These are phyloP conservation scores for Epinephelus lanceolatus DNA, from an alignment of 2,113 vertebrate genomes.

Conservation along the genomic window DNA sequence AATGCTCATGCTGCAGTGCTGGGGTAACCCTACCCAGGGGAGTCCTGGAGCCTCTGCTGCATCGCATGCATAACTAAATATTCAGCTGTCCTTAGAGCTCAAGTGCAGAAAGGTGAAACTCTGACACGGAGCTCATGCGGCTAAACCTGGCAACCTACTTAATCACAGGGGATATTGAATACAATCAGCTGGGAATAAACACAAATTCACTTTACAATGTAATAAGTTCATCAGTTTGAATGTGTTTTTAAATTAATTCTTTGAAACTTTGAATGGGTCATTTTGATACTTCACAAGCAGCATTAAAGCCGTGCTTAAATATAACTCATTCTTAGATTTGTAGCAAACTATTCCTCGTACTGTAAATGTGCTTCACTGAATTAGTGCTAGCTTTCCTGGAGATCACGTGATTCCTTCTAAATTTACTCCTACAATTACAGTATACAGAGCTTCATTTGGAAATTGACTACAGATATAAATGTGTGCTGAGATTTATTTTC, in stretches of 20 bases:
- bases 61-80: conserved; percentile 45
- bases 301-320: neutral
- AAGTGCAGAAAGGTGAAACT: conserved; percentile 65
- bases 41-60: conserved; percentile 42
- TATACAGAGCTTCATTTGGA: neutral
- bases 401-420: neutral
- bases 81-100: conserved; percentile 76
- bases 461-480: neutral
- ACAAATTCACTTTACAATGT: neutral
- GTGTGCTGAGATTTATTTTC: neutral
- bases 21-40: conserved; percentile 65
- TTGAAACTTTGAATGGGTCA: neutral
- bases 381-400: neutral
- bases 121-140: conserved; percentile 23
- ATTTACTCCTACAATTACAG: conserved; percentile 1
- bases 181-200: neutral
- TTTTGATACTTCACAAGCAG: neutral
- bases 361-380: neutral
- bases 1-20: conserved; percentile 66
- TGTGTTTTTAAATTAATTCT: too few species aligned
- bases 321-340: neutral
- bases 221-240: neutral
- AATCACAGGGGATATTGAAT: conserved; percentile 23
- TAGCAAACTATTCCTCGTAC: neutral
- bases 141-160: conserved; percentile 44